phyloP scores from a whole-genome alignment of 2,113 vertebrate genomes.

The Chroicocephalus ridibundus region DNA sequence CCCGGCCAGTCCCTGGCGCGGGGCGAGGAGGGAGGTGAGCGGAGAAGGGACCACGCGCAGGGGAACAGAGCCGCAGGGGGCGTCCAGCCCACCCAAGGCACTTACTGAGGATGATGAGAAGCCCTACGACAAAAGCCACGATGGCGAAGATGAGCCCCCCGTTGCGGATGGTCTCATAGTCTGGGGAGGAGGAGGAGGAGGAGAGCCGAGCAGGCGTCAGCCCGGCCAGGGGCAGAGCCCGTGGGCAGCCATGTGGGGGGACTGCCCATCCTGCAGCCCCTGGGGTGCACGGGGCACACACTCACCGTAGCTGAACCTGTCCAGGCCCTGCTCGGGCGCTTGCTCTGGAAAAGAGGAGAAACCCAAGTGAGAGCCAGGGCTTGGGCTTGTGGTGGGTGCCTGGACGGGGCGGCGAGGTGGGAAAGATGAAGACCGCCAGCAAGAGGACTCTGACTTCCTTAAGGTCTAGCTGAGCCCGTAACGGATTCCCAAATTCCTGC shows the following conservation, averaged over 20 bases:
- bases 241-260: rapidly evolving
- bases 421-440: rapidly evolving
- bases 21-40: rapidly evolving
- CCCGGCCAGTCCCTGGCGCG: rapidly evolving
- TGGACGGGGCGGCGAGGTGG: rapidly evolving
- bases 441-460: not conserved
- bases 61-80: not conserved
- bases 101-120: slow-evolving; percentile 85
- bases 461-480: not conserved
- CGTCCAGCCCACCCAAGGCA: not conserved
- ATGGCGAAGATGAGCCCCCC: slow-evolving; percentile 85
- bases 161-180: slow-evolving; percentile 80
- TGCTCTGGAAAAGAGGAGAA: slow-evolving; percentile 42
- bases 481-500: not conserved
- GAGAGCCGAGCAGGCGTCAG: not conserved
- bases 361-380: not conserved
- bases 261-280: not conserved
- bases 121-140: slow-evolving; percentile 80
- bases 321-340: not conserved
- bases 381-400: rapidly evolving
- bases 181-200: slow-evolving; percentile 22
- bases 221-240: not conserved
- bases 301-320: slow-evolving; percentile 68
- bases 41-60: not conserved
- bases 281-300: rapidly evolving